phyloP scores from a whole-genome alignment of 1,140 invertebrate species.

The Globodera ellingtonae region DNA sequence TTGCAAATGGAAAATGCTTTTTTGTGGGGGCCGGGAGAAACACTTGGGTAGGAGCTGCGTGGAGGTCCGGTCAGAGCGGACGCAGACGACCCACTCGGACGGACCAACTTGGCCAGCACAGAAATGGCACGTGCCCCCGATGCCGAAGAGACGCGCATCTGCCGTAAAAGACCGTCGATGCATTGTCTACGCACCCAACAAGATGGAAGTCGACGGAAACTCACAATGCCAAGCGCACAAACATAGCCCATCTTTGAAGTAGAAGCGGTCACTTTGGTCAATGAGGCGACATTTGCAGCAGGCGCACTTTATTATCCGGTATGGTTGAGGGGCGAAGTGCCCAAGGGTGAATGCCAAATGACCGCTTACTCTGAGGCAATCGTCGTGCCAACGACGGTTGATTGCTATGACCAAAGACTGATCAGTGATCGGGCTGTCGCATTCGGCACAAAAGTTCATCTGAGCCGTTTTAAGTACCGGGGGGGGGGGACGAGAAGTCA shows the following conservation, averaged over 20 bases:
- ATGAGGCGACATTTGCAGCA: neutral
- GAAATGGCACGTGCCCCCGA: neutral
- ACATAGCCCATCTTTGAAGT: neutral
- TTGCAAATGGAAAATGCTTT: neutral
- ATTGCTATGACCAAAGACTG: neutral
- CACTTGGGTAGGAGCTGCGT: neutral
- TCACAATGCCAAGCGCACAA: neutral
- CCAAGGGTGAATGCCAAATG: too few species aligned
- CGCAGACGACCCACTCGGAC: neutral
- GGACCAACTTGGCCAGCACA: neutral
- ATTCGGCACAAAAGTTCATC: constrained; percentile 9
- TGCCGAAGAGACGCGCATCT: constrained; percentile 7
- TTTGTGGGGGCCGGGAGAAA: neutral
- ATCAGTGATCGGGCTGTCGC: neutral
- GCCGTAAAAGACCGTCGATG: neutral
- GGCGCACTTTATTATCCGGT: neutral
- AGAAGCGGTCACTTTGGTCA: neutral
- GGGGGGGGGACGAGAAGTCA: too few species aligned
- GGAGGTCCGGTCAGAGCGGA: neutral
- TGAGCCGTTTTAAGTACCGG: neutral
- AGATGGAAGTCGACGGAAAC: neutral
- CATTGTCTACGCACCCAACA: neutral
- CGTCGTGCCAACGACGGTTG: neutral
- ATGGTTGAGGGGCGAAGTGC: neutral
- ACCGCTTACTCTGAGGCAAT: neutral